phyloP scores from a whole-genome alignment of 2,113 vertebrate genomes.

The Zosterops pallidus region DNA sequence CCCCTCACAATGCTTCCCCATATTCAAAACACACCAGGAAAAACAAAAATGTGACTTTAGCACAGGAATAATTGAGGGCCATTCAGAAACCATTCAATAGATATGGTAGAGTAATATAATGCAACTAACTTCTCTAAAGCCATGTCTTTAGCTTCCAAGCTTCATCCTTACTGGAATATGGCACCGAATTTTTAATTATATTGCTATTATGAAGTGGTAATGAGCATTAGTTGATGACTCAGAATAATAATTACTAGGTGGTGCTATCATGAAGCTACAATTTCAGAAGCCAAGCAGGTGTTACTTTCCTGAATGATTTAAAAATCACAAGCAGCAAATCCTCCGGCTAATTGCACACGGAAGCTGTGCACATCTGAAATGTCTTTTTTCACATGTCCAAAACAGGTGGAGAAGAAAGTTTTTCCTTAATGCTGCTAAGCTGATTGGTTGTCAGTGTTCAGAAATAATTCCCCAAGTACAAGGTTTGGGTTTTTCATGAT shows the following conservation, averaged over 20 bases:
- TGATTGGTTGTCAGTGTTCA: constrained; percentile 35
- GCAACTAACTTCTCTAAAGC: constrained; percentile 11
- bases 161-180: neutral
- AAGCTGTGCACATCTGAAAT: constrained; percentile 41
- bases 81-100: neutral
- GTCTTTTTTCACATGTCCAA: constrained; percentile 23
- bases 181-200: constrained; percentile 63
- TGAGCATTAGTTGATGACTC: constrained; percentile 64
- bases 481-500: neutral
- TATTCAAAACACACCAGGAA: neutral
- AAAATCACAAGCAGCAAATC: constrained; percentile 62
- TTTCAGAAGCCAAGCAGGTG: constrained; percentile 70
- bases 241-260: constrained; percentile 71
- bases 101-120: neutral
- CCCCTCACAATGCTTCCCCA: neutral
- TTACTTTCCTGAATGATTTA: constrained; percentile 62
- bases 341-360: constrained; percentile 25
- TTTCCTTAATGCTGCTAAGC: constrained; percentile 27
- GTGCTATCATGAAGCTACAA: constrained; percentile 57
- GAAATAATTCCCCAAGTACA: constrained; percentile 18
- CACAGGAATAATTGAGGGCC: neutral
- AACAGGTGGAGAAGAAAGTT: constrained; percentile 24
- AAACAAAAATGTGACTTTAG: neutral
- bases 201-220: constrained; percentile 54
- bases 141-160: neutral